phyloP scores from a whole-genome alignment of 1,140 invertebrate genomes.

The Heliothis subflexa region DNA sequence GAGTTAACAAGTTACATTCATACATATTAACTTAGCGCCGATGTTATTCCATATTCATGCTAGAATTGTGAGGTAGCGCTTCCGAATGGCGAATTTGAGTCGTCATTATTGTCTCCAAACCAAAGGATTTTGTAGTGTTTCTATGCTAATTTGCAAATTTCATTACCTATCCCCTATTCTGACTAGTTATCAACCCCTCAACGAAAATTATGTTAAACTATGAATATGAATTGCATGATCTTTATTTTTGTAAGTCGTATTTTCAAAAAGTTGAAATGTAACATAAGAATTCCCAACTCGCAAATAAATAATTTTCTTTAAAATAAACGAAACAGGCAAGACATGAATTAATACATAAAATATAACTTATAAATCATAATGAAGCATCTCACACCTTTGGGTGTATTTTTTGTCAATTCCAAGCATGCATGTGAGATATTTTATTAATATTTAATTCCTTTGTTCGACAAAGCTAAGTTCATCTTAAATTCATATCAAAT shows the following conservation, averaged over 20 bases:
- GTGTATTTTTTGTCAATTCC: slow-evolving; percentile 1
- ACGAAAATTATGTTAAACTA: no score
- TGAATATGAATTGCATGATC: no score
- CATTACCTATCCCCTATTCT: neutral
- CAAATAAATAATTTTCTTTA: neutral
- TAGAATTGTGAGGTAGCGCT: slow-evolving; percentile 45
- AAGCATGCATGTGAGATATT: neutral
- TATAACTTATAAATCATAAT: slow-evolving; percentile 2
- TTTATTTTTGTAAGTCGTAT: no score
- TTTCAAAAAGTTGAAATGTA: no score
- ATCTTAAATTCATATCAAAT: slow-evolving; percentile 40
- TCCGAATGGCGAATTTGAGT: slow-evolving; percentile 45
- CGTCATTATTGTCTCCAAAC: slow-evolving; percentile 29
- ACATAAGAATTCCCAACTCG: neutral
- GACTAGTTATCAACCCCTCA: no score
- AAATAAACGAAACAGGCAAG: neutral
- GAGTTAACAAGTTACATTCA: slow-evolving; percentile 71
- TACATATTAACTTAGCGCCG: slow-evolving; percentile 70
- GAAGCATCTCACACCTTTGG: slow-evolving; percentile 8
- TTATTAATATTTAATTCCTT: slow-evolving; percentile 43
- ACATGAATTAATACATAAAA: slow-evolving; percentile 11
- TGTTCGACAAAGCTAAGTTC: slow-evolving; percentile 38
- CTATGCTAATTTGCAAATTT: neutral
- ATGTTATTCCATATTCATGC: slow-evolving; percentile 64
- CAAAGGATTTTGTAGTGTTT: slow-evolving; percentile 2